These are phyloP conservation scores for Adelphocoris suturalis DNA, from an alignment of 2,888 invertebrate species.

Conservation along the genomic window DNA sequence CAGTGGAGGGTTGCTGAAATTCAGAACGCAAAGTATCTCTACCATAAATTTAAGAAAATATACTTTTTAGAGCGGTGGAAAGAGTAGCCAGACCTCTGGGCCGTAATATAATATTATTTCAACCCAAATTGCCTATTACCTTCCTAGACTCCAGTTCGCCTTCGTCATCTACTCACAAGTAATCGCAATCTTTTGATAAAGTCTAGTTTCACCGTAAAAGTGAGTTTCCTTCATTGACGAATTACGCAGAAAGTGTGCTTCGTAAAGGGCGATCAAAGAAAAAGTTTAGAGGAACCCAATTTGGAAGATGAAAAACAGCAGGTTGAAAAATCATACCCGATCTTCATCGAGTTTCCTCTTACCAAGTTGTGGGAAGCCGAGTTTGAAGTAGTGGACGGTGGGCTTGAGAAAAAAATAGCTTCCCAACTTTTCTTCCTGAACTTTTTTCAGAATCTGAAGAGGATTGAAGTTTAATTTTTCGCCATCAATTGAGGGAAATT, in stretches of 20 bases:
- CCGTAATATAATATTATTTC: no score
- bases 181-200: no score
- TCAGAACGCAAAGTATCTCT: no score
- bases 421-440: constrained; percentile 23
- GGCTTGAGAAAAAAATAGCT: neutral
- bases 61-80: no score
- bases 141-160: no score
- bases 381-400: constrained; percentile 5
- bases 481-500: constrained; percentile 56
- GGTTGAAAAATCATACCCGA: constrained; percentile 33
- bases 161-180: no score
- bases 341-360: constrained; percentile 47
- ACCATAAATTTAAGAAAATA: no score
- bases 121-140: no score
- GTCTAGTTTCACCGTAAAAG: no score
- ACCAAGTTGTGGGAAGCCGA: neutral
- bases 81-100: no score
- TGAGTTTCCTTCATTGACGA: no score
- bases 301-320: neutral
- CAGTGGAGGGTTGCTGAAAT: no score
- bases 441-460: constrained; percentile 21
- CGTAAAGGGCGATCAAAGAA: neutral
- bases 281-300: neutral
- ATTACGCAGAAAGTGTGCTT: neutral
- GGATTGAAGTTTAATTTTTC: constrained; percentile 57